Evolutionary conservation across 2,797 vertebrate species (phyloP), one percentile per base, ranked within the genome.

Genomic region (Cryptoprocta ferox): DNA sequence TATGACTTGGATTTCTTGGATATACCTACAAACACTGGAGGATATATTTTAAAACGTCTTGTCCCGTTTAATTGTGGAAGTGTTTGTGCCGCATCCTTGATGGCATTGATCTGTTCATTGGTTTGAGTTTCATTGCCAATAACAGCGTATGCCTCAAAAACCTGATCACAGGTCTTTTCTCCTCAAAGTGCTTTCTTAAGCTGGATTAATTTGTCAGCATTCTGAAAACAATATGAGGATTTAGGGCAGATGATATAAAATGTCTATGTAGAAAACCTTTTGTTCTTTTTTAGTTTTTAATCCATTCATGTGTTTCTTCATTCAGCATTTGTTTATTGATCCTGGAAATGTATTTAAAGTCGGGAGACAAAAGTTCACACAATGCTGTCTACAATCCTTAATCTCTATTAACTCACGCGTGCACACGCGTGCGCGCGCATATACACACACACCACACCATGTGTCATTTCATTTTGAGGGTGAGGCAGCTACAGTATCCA

Each of bases 201-300:
- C 89, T 78, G 68, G 39, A 45, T 80, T 82, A 15, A 61, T 63
- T 89, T 91, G 42, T 89, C 63, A 71, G 32, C 16, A 75, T 50
- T 65, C 65, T 28, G 48, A 86, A 92, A 79, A 75, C 30, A 68
- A n/a, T 48, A 75, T 9, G 61, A 68, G 53, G 79, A 80, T 73
- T 89, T 78, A 78, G 35, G 18, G 13, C 12, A 32, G 35, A 16
- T 42, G 8, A 61, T 89, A 12, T 87, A 32, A 66, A 37, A 18
- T 83, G 9, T n/a, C 32, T 83, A 0, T 6, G 12, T 39, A 61
- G 32, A 86, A 94, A 83, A 15, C 1, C 39, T 15, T 85, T 45
- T 73, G 19, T 71, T 92, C 73, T n/a, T 1, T 56, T 83, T 92
- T 85, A 61, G 75, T 65, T 97, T 93, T 83, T 86, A 42, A 45